Evolutionary conservation across 2,888 invertebrate species (phyloP).

Genomic region (Penaeus monodon): DNA sequence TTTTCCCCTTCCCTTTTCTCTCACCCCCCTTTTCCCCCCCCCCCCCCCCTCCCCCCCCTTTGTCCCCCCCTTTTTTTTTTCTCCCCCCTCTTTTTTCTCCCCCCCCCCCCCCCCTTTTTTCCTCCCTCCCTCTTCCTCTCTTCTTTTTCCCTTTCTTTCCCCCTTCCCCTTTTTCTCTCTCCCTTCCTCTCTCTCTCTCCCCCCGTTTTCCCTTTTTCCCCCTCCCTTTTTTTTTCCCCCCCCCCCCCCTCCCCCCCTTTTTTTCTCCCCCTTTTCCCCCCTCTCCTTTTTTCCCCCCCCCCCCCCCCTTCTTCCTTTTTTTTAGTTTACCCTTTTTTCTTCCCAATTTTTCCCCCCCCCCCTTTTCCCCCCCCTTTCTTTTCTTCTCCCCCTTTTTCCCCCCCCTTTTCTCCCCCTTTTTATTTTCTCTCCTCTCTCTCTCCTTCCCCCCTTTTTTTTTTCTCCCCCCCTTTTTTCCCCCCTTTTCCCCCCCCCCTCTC

Average conservation of each 20-base stretch:
- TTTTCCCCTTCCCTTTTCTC: neutral
- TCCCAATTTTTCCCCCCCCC: neutral
- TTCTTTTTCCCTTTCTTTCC: neutral
- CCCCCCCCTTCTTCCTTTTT: neutral
- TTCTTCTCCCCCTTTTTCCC: too few relatives aligned
- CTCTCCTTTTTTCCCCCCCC: neutral
- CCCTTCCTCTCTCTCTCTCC: neutral
- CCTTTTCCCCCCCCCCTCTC: neutral
- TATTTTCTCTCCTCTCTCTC: too few relatives aligned
- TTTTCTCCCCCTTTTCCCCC: neutral
- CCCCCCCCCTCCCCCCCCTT: too few relatives aligned
- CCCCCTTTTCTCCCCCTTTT: neutral
- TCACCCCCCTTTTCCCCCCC: neutral
- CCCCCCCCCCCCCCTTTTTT: too few relatives aligned
- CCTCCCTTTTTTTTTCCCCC: neutral
- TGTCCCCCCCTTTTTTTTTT: too few relatives aligned
- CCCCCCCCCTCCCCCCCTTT: neutral
- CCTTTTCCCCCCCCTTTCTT: too few relatives aligned
- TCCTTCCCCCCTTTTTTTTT: neutral
- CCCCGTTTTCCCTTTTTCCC: too few relatives aligned
- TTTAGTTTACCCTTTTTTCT: neutral
- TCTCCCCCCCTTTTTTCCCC: neutral
- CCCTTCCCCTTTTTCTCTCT: neutral
- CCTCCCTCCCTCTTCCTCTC: too few relatives aligned
- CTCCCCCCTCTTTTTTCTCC: too few relatives aligned